Conservation (phyloP, 2,888 invertebrate species). For the Calliphora vomitoria region DNA sequence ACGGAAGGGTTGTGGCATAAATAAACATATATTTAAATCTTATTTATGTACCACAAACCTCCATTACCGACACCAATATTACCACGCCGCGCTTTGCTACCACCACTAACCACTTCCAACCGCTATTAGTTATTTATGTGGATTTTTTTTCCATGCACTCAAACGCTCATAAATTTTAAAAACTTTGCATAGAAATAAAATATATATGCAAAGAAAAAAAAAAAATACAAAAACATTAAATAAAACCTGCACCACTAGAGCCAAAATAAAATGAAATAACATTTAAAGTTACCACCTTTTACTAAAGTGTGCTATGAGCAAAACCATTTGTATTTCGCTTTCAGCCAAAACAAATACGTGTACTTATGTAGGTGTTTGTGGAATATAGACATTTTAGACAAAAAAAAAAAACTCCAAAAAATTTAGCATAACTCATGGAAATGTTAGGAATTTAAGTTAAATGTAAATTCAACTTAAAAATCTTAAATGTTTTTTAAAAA, state of each 20-base stretch:
- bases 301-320: constrained; percentile 5
- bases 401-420: too few species aligned
- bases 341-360: background rate
- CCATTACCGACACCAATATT: constrained; percentile 57
- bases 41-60: constrained; percentile 53
- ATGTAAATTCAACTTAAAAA: too few species aligned
- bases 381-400: too few species aligned
- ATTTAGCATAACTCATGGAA: too few species aligned
- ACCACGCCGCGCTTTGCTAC: constrained; percentile 4
- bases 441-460: too few species aligned
- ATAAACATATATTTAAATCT: constrained; percentile 58
- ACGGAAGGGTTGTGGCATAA: constrained; percentile 47
- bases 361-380: background rate
- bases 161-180: constrained; percentile 69
- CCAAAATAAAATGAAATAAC: constrained; percentile 39
- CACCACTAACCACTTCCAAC: constrained; percentile 47
- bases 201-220: background rate
- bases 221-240: constrained; percentile 7
- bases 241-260: constrained; percentile 25
- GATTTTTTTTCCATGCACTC: constrained; percentile 49
- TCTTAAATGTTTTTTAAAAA: too few species aligned
- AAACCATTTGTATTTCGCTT: constrained; percentile 1
- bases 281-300: constrained; percentile 50
- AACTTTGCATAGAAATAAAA: constrained; percentile 65
- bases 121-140: constrained; percentile 62